Percentiles rank a stretch among this genome's conserved stretches.
Evolutionary conservation across 53 echinoderm and acorn worm genomes (phyloP).

Genomic region (Hippasteria phrygiana): DNA sequence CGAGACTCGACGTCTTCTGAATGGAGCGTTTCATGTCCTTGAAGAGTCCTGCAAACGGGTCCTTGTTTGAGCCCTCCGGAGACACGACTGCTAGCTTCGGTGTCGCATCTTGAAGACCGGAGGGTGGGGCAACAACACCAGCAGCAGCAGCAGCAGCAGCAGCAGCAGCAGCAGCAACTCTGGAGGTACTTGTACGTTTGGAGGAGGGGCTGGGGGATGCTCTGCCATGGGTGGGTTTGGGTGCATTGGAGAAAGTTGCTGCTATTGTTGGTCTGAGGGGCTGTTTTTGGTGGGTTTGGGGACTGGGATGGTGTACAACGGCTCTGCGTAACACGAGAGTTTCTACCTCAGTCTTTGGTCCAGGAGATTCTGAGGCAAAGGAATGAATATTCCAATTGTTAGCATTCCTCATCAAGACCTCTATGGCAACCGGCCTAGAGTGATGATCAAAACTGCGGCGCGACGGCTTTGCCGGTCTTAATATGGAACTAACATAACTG

Average conservation of each 20-base stretch:
- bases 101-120: slow-evolving; percentile 5
- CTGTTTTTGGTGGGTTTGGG: neutral
- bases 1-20: slow-evolving; percentile 63
- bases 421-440: neutral
- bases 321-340: slow-evolving; percentile 12
- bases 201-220: neutral
- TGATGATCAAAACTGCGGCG: neutral
- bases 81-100: slow-evolving; percentile 15
- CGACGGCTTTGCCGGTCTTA: no score
- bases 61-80: slow-evolving; percentile 31
- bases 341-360: neutral
- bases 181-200: neutral
- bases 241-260: neutral
- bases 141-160: neutral
- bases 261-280: neutral
- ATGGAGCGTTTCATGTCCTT: slow-evolving; percentile 82
- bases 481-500: no score
- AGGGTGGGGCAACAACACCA: neutral
- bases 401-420: no score
- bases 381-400: no score
- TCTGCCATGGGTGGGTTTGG: neutral
- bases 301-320: slow-evolving; percentile 10
- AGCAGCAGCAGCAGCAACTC: neutral
- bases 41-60: slow-evolving; percentile 78
- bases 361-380: slow-evolving; percentile 16